Evolutionary conservation across 2,113 vertebrate species (phyloP).

Genomic region (Athene cunicularia): DNA sequence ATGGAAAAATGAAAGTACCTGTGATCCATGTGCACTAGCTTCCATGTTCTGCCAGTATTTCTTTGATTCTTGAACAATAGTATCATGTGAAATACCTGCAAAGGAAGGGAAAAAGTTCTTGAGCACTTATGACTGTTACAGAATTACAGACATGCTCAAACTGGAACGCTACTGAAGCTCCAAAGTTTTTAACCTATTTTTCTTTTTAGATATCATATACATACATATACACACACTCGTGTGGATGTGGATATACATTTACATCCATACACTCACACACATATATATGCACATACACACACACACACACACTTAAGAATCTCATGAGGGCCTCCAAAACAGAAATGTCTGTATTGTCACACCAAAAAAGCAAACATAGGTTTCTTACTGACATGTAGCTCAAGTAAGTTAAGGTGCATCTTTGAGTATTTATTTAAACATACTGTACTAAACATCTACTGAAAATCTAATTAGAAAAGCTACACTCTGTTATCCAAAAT

Average conservation of each 20-base stretch:
- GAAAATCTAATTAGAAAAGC: neutral
- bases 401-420: neutral
- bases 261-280: neutral
- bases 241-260: neutral
- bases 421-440: neutral
- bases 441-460: neutral
- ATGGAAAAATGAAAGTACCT: slow-evolving; percentile 74
- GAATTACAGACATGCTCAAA: neutral
- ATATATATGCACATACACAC: accelerated
- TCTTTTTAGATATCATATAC: neutral
- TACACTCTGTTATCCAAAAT: neutral
- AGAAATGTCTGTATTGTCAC: neutral
- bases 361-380: neutral
- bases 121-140: neutral
- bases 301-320: no score
- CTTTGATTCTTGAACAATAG: slow-evolving; percentile 90
- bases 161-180: neutral
- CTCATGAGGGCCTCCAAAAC: neutral
- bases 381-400: neutral
- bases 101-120: neutral
- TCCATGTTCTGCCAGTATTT: slow-evolving; percentile 86
- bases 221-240: neutral
- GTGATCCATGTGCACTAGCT: slow-evolving; percentile 77
- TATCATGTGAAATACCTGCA: slow-evolving; percentile 89
- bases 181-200: neutral